Evolutionary conservation across 2,113 vertebrate species (phyloP), one percentile per base, ranked within the genome.

Genomic region (Chelonoidis abingdonii): DNA sequence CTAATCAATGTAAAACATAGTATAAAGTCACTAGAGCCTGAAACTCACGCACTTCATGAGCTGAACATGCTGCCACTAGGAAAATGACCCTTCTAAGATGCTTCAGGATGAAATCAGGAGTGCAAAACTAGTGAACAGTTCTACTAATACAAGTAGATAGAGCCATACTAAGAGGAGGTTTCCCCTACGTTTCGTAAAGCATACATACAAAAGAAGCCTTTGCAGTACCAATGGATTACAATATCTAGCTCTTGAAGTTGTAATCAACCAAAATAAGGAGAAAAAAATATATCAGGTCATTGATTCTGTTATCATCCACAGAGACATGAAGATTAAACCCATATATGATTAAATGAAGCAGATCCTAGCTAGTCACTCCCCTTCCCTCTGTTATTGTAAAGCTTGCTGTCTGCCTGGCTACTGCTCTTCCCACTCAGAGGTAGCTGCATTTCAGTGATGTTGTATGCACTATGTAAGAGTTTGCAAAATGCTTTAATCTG

Each of bases 341-440:
- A 25, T 22, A 47, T 11, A 47, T 27, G 75, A 78, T 10, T 4
- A 78, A 78, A 78, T 16, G 41, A 47, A 78, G 24, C 75, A 78
- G 41, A 78, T 69, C 10, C 0, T 59, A 80, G 59, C 82, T 84
- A 83, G 35, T 3, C 53, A 87, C 79, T 16, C 49, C 19, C 29
- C 4, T 49, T 41, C 52, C 38, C 1, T 0, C 5, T 13, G 6
- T 0, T 1, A 69, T 29, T 47, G 69, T 80, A 49, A 83, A 47
- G 31, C 14, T 54, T 0, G 0, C 38, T 35, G 0, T 0, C 31
- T 0, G 0, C 0, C 0, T 0, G 54, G 47, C 83, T 89, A 6
- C 8, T 65, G 22, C 27, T 49, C 44, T 50, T 72, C 41, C 35
- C 0, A 1, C 24, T 41, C 41, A 25, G 29, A 49, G 56, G 35